These are phyloP conservation scores for Kryptopterus vitreolus DNA, from an alignment of 2,797 vertebrate genomes.

Conservation along the genomic window DNA sequence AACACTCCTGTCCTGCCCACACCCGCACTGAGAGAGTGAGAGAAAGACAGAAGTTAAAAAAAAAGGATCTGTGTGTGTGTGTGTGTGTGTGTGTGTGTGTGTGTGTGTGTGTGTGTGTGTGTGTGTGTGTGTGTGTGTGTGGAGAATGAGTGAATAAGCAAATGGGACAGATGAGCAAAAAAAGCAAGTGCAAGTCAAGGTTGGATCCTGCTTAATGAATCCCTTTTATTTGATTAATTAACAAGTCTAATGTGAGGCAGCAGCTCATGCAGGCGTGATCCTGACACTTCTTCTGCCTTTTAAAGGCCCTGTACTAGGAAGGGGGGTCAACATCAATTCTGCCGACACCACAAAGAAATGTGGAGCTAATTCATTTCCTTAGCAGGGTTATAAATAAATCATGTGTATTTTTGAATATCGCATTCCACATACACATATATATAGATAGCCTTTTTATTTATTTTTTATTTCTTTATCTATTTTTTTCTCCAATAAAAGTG, in stretches of 20 bases:
- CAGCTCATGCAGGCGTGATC: not conserved
- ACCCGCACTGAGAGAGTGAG: conserved; percentile 76
- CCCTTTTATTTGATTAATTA: conserved; percentile 36
- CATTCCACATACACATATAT: too few relatives aligned
- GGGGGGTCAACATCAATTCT: not conserved
- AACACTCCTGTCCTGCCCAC: conserved; percentile 96
- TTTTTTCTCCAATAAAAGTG: too few relatives aligned
- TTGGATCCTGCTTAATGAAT: conserved; percentile 33
- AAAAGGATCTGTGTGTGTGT: not conserved
- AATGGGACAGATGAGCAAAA: conserved; percentile 1
- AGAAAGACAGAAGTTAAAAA: not conserved
- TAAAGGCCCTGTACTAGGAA: not conserved
- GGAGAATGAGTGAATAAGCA: not conserved
- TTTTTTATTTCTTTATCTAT: too few relatives aligned
- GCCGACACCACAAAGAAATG: not conserved
- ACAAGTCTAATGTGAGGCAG: conserved; percentile 19
- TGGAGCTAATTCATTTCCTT: not conserved
- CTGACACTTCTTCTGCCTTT: conserved; percentile 1
- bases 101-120: not conserved
- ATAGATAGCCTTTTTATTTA: too few relatives aligned
- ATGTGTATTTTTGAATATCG: too few relatives aligned
- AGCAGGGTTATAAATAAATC: not conserved
- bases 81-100: not conserved
- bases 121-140: not conserved
- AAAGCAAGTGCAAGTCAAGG: not conserved